phyloP scores from a whole-genome alignment of 2,888 invertebrate genomes.

The Hydriomena furcata region DNA sequence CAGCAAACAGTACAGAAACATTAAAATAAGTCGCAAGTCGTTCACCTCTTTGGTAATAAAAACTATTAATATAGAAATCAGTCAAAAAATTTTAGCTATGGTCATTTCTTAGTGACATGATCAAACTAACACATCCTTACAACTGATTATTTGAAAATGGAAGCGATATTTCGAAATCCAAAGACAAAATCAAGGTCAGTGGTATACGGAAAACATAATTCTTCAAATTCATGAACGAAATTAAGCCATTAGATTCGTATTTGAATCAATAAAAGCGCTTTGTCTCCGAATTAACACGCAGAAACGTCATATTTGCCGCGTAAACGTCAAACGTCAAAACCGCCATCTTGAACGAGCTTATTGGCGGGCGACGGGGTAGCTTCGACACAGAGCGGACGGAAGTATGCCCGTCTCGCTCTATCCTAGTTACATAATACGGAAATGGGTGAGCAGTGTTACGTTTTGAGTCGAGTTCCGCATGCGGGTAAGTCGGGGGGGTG shows the following conservation, averaged over 20 bases:
- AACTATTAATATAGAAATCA: conserved; percentile 2
- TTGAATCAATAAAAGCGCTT: conserved; percentile 65
- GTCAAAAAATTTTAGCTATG: conserved; percentile 5
- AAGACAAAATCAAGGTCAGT: conserved; percentile 22
- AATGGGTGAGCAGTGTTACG: conserved; percentile 75
- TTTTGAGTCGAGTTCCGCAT: conserved; percentile 74
- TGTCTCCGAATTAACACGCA: conserved; percentile 57
- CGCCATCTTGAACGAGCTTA: conserved; percentile 63
- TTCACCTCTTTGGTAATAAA: conserved; percentile 18
- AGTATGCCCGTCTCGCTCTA: conserved; percentile 59
- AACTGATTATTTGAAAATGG: background rate
- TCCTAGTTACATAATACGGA: conserved; percentile 76
- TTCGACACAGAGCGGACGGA: conserved; percentile 48
- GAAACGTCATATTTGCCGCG: conserved; percentile 78
- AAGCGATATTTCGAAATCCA: background rate
- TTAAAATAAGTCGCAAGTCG: conserved; percentile 26
- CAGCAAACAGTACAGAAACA: conserved; percentile 28
- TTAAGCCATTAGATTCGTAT: conserved; percentile 50
- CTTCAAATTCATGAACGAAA: conserved; percentile 50
- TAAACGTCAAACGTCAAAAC: conserved; percentile 77
- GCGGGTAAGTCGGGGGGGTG: conserved; percentile 68
- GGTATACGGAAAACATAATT: conserved; percentile 41
- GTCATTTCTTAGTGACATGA: background rate
- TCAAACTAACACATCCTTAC: background rate
- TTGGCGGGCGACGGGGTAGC: conserved; percentile 68